Conservation (phyloP, 2,113 vertebrate genomes). For the Corythoichthys intestinalis region DNA sequence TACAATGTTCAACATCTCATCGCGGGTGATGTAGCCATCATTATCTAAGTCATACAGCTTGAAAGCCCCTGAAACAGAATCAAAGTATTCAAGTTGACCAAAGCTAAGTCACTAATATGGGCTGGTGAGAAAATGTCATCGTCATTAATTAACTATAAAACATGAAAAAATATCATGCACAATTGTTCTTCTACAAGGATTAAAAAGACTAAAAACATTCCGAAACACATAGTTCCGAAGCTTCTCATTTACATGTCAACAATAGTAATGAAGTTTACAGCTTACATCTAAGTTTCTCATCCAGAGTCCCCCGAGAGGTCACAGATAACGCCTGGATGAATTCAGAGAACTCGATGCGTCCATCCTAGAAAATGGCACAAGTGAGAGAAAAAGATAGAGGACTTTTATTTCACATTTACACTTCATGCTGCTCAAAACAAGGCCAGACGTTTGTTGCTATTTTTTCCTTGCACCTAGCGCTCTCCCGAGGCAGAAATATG, state of each 20-base stretch:
- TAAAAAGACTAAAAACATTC: not conserved
- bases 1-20: slow-evolving; percentile 98
- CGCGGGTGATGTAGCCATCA: slow-evolving; percentile 95
- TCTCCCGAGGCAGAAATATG: slow-evolving; percentile 50
- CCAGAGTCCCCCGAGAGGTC: slow-evolving; percentile 93
- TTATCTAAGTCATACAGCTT: slow-evolving; percentile 97
- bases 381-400: slow-evolving; percentile 16
- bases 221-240: slow-evolving; percentile 14
- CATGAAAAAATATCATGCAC: slow-evolving; percentile 1
- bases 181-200: slow-evolving; percentile 2
- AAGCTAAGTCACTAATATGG: not conserved
- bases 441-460: slow-evolving; percentile 62
- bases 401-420: slow-evolving; percentile 5
- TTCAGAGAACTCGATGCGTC: slow-evolving; percentile 95
- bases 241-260: slow-evolving; percentile 33
- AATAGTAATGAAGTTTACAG: slow-evolving; percentile 1
- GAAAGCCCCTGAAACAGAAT: slow-evolving; percentile 86
- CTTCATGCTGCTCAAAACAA: slow-evolving; percentile 45
- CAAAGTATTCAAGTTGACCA: not conserved
- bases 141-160: not conserved
- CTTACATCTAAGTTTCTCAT: slow-evolving; percentile 96
- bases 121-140: not conserved
- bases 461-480: slow-evolving; percentile 62
- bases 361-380: slow-evolving; percentile 75
- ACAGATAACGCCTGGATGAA: slow-evolving; percentile 98